phyloP scores from a whole-genome alignment of 2,113 vertebrate genomes.

The Bubalus kerabau region DNA sequence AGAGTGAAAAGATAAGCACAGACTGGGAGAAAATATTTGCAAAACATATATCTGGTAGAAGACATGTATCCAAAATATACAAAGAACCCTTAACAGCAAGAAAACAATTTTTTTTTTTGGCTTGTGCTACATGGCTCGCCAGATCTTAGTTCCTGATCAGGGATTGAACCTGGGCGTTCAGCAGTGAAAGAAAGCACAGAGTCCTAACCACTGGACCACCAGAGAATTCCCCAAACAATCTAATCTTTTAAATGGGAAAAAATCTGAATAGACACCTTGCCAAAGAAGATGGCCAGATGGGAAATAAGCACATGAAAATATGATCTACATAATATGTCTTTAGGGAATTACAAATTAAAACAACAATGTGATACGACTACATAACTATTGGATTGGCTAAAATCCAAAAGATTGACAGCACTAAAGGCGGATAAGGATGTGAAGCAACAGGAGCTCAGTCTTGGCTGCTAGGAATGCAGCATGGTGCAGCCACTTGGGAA shows the following conservation, averaged over 20 bases:
- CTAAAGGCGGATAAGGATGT: background rate
- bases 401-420: background rate
- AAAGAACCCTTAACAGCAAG: background rate
- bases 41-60: background rate
- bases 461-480: background rate
- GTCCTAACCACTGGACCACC: background rate
- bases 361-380: background rate
- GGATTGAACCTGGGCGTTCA: background rate
- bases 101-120: background rate
- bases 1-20: background rate
- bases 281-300: background rate
- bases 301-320: background rate
- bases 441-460: background rate
- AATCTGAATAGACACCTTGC: background rate
- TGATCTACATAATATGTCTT: background rate
- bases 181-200: background rate
- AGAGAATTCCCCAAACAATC: background rate
- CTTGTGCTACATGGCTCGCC: background rate
- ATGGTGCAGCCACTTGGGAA: background rate
- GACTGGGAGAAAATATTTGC: background rate
- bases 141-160: background rate
- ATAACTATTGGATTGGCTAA: background rate
- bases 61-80: background rate
- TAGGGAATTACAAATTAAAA: background rate
- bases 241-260: background rate